A percentile compares a stretch with the other conserved stretches of the same genome.
phyloP scores from a whole-genome alignment of 1,140 invertebrate genomes.

The Pararge aegeria region DNA sequence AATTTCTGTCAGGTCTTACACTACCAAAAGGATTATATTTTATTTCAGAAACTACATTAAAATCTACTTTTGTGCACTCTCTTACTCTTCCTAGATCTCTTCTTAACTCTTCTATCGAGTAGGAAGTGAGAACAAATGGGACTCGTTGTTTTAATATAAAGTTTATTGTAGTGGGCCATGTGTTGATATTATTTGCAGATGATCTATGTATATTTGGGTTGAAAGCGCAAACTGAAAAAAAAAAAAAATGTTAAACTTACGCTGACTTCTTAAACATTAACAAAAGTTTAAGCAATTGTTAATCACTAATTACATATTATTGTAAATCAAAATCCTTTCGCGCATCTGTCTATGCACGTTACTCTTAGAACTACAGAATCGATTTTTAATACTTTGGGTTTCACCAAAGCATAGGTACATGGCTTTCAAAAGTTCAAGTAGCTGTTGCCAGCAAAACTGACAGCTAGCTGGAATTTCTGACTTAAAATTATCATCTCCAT shows the following conservation, averaged over 20 bases:
- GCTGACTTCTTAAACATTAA: no score
- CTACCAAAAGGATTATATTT: constrained; percentile 83
- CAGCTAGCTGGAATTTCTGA: no score
- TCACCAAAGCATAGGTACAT: no score
- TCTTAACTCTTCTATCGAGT: constrained; percentile 83
- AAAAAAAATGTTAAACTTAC: background rate
- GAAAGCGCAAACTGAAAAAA: constrained; percentile 83
- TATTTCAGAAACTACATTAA: constrained; percentile 78
- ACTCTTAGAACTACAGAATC: no score
- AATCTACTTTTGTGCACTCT: constrained; percentile 49
- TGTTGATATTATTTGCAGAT: constrained; percentile 83
- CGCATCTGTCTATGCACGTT: no score
- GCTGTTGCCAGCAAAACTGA: no score
- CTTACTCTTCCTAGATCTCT: constrained; percentile 79
- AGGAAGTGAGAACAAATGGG: constrained; percentile 84
- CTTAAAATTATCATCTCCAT: no score
- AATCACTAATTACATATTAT: no score
- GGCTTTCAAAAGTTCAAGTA: no score
- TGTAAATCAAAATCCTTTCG: no score
- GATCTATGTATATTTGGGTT: constrained; percentile 85
- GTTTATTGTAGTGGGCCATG: constrained; percentile 84
- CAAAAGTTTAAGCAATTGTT: no score
- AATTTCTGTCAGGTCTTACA: constrained; percentile 85
- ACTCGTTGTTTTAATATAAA: constrained; percentile 71
- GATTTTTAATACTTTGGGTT: no score